A percentile compares a stretch with the other conserved stretches of the same genome.
Evolutionary conservation across 1,140 invertebrate genomes (phyloP).

Genomic region (Varroa destructor): DNA sequence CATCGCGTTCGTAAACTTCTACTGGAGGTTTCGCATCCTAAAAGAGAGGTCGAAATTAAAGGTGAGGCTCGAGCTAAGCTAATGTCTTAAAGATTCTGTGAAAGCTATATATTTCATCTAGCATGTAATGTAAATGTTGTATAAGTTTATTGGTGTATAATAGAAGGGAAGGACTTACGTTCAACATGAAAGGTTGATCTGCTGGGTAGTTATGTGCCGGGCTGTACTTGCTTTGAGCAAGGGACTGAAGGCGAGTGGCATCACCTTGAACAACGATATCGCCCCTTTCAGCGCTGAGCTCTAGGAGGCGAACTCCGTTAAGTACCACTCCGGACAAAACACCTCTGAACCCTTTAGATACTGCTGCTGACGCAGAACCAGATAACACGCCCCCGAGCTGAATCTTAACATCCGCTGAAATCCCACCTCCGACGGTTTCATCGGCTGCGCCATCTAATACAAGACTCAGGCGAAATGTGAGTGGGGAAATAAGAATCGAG

Average conservation of each 20-base stretch:
- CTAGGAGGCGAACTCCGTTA: neutral
- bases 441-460: neutral
- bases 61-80: too few species aligned
- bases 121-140: too few species aligned
- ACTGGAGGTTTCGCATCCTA: slow-evolving; percentile 29
- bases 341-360: slow-evolving; percentile 7
- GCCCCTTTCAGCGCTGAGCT: slow-evolving; percentile 3
- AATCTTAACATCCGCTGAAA: slow-evolving; percentile 21
- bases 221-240: slow-evolving; percentile 25
- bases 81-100: too few species aligned
- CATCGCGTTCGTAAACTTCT: slow-evolving; percentile 30
- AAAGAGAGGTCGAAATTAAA: neutral
- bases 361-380: slow-evolving; percentile 7
- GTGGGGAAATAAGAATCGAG: too few species aligned
- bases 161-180: neutral
- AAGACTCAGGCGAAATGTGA: too few species aligned
- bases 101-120: too few species aligned
- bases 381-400: slow-evolving; percentile 35
- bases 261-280: slow-evolving; percentile 24
- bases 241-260: slow-evolving; percentile 2
- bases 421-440: neutral
- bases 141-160: too few species aligned
- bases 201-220: slow-evolving; percentile 1
- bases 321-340: slow-evolving; percentile 2
- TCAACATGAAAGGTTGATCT: slow-evolving; percentile 24